These are phyloP conservation scores for Clupea harengus DNA, from an alignment of 2,113 vertebrate species.

Conservation along the genomic window DNA sequence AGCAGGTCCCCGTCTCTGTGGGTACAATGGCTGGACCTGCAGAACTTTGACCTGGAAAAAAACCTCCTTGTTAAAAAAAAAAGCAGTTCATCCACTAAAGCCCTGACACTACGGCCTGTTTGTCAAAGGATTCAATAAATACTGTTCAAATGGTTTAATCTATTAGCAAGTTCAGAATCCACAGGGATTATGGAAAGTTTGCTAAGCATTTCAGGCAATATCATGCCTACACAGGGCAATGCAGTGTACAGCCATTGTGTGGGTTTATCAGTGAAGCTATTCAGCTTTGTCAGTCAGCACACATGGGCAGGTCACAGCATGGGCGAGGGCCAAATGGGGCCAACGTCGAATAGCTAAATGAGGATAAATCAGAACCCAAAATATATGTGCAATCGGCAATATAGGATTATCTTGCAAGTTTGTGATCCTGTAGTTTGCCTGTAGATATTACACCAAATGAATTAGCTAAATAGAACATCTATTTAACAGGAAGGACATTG, in stretches of 20 bases:
- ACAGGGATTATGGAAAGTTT: not conserved
- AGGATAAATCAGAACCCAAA: not conserved
- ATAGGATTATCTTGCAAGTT: too few relatives aligned
- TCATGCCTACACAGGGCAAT: not conserved
- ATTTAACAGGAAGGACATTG: too few relatives aligned
- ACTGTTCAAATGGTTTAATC: too few relatives aligned
- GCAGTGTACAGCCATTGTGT: not conserved
- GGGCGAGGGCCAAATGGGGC: not conserved
- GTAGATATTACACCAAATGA: too few relatives aligned
- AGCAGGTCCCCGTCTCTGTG: constrained; percentile 44
- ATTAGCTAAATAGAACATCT: too few relatives aligned
- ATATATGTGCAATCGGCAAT: too few relatives aligned
- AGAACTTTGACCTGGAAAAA: not conserved
- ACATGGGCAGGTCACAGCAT: not conserved
- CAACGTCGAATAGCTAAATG: not conserved
- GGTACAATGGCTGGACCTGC: not conserved
- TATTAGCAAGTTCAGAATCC: too few relatives aligned
- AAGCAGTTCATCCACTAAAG: too few relatives aligned
- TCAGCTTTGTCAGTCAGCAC: not conserved
- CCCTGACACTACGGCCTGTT: too few relatives aligned
- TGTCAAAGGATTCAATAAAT: too few relatives aligned
- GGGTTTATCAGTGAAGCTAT: not conserved
- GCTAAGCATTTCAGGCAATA: not conserved
- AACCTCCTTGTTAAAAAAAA: not conserved
- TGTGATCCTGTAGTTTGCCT: too few relatives aligned